Base-by-base conservation (phyloP, 2,113 vertebrate species). In the Octodon degus region DNA sequence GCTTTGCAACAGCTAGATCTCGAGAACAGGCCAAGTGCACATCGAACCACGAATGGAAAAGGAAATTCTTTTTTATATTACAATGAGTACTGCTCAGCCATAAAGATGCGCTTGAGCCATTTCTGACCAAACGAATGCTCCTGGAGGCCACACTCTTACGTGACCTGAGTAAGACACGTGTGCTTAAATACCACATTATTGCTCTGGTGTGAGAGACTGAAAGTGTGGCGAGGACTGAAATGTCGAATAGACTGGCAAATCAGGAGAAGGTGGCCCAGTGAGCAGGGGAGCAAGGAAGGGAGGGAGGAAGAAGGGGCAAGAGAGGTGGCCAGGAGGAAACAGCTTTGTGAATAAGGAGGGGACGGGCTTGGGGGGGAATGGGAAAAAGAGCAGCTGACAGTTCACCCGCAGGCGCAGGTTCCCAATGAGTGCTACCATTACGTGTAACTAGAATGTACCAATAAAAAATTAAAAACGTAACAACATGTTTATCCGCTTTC, bases 381-480 rank as follows among this genome's bases (percentile, higher is more conserved):
- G 32, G 10, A 6, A 11, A 0, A 68, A 0, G 17, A 70, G 32
- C 14, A 34, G 14, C 67, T n/a, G 16, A 1, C 34, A n/a, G 17
- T 3, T n/a, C 5, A 17, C 19, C 32, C 8, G 14, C 67, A 34
- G 32, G 32, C 19, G 7, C 67, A n/a, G 2, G 17, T 70, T n/a
- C 67, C 34, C 7, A 16, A 7, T 8, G 65, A n/a, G n/a, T 8
- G 34, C n/a, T 2, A 70, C 7, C 67, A 70, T 34, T 14, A 7
- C 19, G 16, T 34, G 5, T 7, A 17, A n/a, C 67, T n/a, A n/a
- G 34, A 17, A 34, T 6, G 14, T n/a, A 70, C 67, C 67, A n/a
- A n/a, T 7, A 70, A 70, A 70, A 70, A 19, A 70, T 17, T n/a
- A n/a, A 17, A n/a, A 17, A 30, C 14, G 3, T 34, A n/a, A 17